phyloP scores from a whole-genome alignment of 1,140 invertebrate species.

The Limonius californicus region DNA sequence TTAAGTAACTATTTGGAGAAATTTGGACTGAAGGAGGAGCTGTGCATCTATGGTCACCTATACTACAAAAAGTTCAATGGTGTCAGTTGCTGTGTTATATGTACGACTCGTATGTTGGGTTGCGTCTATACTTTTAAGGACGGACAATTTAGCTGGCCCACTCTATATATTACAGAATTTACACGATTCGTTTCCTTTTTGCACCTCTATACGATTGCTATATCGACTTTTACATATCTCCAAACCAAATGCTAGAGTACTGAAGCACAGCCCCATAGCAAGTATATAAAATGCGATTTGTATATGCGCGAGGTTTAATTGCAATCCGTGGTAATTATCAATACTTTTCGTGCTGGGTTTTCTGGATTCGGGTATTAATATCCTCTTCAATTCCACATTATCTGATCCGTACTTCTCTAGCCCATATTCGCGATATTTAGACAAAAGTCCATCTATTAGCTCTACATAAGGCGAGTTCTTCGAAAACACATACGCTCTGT shows the following conservation, averaged over 20 bases:
- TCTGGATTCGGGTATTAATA: not conserved
- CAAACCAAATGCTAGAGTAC: not conserved
- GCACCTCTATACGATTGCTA: no score
- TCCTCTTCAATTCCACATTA: constrained; percentile 8
- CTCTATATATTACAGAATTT: no score
- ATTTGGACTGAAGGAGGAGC: no score
- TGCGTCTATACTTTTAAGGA: no score
- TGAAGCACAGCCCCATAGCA: not conserved
- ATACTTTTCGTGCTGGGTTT: not conserved
- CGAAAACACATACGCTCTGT: constrained; percentile 15
- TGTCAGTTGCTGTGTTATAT: no score
- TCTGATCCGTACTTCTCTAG: not conserved
- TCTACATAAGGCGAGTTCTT: constrained; percentile 18
- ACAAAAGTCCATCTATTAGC: constrained; percentile 9
- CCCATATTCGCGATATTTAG: constrained; percentile 5
- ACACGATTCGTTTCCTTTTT: no score
- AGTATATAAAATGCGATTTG: constrained; percentile 19
- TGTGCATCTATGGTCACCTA: no score
- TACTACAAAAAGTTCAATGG: no score
- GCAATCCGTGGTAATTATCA: constrained; percentile 2
- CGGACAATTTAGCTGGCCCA: no score
- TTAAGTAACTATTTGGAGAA: no score
- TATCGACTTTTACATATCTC: no score
- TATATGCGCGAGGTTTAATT: constrained; percentile 3
- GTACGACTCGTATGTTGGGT: no score